Base-by-base conservation (phyloP, 2,888 invertebrate species). In the Nemurella pictetii region DNA sequence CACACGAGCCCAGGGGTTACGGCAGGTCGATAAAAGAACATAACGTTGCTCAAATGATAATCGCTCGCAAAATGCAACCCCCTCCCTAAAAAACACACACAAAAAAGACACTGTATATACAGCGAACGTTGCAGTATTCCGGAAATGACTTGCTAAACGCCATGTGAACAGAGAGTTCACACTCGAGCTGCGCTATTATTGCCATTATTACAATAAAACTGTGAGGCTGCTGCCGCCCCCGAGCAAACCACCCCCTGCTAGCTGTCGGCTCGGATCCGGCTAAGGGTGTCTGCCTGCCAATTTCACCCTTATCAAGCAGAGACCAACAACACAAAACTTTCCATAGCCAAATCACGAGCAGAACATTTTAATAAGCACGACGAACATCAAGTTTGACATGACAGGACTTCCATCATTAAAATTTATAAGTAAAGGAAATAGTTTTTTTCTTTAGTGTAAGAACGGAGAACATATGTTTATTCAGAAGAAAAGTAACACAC, bases 91-190 rank as follows among this genome's bases (percentile, higher is more conserved):
- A 81, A 81, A 81, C 81, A 81, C 35, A 32, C 30, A 72, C 55
- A 72, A 72, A n/a, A 55, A 12, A 20, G 20, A 3, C 5, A 80
- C 35, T n/a, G 35, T 9, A 20, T 26, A 75, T 75, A 1, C 28
- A 29, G 30, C 29, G 29, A 30, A 27, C 78, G 9, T 15, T 26
- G 5, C 28, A 28, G 28, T 15, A 72, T 77, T 82, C 85, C 86
- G 86, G 86, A 86, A 86, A 86, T 86, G 86, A 86, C 86, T 86
- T 85, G 86, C 85, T 86, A 86, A 86, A 86, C 86, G 86, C 84
- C 84, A 85, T 84, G 86, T 73, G 85, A 85, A 55, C 85, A 75
- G 84, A 75, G 84, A 75, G 78, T 86, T 86, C 86, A 86, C 86
- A 85, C 86, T 86, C 82, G 84, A 83, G 83, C 80, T 29, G 75